Base-by-base conservation (phyloP, 2,797 vertebrate genomes). In the Girardinus metallicus region DNA sequence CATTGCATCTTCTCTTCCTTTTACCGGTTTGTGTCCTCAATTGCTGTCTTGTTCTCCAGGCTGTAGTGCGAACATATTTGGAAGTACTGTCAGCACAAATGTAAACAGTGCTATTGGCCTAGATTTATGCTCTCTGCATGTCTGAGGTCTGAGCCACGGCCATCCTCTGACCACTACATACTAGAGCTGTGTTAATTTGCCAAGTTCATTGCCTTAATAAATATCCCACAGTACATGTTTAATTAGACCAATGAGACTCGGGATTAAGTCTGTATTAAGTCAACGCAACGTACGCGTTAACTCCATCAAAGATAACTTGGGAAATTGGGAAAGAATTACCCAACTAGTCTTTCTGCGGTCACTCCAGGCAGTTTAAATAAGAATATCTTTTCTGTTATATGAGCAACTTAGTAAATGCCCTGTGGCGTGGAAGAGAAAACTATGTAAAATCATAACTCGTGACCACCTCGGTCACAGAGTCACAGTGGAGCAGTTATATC, bases 61-160 rank as follows among this genome's bases (percentile, higher is more conserved):
- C 23, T 89, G 74, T 74, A 78, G 49, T 71, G 85, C 13, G 74
- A 82, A 76, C 23, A 36, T 86, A 81, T 86, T 88, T 86, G 81
- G 81, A 84, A n/a, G 55, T 74, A 62, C 73, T 80, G 87, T 89
- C 86, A 72, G 88, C 11, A 73, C 29, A 8, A 86, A 79, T 75
- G 92, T 89, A 92, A 93, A 91, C 88, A 91, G 39, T 64, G 12
- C 79, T 39, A 49, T 36, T 92, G 92, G 88, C 90, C 83, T 73
- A 13, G 74, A 82, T 60, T 81, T 66, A 83, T 81, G 83, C 84
- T 85, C 86, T 86, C 83, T 87, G 80, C 77, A 91, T 89, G 78
- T 89, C 87, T 91, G 90, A 88, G 92, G 90, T 91, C 84, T 88
- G 89, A 91, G 43, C 46, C 47, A 34, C 34, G 47, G 86, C 83